Percentiles rank a stretch among this genome's conserved stretches.
phyloP scores from a whole-genome alignment of 2,797 vertebrate species.

The Okamejei kenojei region DNA sequence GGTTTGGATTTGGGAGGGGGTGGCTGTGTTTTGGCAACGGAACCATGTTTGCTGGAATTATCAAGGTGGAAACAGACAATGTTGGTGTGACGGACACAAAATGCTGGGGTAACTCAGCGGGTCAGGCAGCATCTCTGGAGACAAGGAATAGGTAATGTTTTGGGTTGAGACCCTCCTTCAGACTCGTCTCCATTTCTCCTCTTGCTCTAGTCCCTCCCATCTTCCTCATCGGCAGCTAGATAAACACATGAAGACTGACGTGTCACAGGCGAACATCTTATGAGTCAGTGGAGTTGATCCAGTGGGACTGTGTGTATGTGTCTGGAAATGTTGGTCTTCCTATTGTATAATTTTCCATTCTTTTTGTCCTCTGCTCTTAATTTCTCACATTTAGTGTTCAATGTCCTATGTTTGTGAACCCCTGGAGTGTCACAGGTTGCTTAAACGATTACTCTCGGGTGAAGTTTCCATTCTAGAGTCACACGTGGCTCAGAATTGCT shows the following conservation, averaged over 20 bases:
- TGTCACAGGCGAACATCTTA: neutral
- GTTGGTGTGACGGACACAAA: no score
- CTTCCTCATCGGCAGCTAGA: neutral
- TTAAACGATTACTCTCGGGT: neutral
- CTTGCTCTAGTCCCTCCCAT: neutral
- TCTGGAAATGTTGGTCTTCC: neutral
- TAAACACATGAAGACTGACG: neutral
- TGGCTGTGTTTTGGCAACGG: no score
- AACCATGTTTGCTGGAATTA: no score
- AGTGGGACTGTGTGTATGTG: neutral
- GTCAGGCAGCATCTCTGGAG: no score
- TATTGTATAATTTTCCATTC: neutral
- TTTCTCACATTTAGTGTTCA: neutral
- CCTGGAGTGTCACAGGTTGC: neutral
- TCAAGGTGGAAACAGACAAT: no score
- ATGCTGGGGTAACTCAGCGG: no score
- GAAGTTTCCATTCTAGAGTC: neutral
- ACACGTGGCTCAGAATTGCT: no score
- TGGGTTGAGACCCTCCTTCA: no score
- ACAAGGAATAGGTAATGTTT: no score
- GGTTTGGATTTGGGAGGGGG: no score
- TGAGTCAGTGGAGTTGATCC: neutral
- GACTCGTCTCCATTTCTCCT: neutral
- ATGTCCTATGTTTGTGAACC: neutral
- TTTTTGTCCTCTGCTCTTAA: neutral